Conservation (phyloP, 2,113 vertebrate species). For the Ptilonorhynchus violaceus region DNA sequence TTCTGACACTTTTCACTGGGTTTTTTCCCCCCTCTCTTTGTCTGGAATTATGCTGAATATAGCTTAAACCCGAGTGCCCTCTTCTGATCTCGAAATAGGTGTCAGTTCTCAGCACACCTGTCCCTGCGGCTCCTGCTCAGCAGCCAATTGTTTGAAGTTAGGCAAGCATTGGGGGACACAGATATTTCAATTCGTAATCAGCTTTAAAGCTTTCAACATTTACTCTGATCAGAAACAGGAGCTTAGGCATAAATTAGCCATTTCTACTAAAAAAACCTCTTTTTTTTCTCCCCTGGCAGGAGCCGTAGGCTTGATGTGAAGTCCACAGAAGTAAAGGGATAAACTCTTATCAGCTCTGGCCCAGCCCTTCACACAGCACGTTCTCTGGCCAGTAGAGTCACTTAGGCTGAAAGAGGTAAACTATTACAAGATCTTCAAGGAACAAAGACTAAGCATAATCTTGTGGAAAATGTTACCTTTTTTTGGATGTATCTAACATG, state of each 20-base stretch:
- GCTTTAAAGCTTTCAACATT: slow-evolving; percentile 1
- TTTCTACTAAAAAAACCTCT: neutral
- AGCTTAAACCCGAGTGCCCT: slow-evolving; percentile 32
- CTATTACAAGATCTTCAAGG: neutral
- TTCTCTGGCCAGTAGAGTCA: neutral
- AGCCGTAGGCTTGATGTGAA: neutral
- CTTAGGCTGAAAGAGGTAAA: neutral
- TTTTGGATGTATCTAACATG: neutral
- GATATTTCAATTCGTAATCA: slow-evolving; percentile 32
- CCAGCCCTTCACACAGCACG: neutral
- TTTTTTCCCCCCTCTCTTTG: neutral
- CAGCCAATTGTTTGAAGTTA: neutral
- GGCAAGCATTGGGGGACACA: neutral
- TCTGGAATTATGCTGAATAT: neutral
- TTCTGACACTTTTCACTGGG: neutral
- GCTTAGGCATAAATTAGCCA: slow-evolving; percentile 5
- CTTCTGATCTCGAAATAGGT: slow-evolving; percentile 33
- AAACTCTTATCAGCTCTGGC: slow-evolving; percentile 23
- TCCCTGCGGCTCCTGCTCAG: neutral
- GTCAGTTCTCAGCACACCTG: neutral
- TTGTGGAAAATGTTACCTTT: neutral
- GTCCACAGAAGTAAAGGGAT: neutral
- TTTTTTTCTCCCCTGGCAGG: neutral
- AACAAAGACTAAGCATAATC: neutral
- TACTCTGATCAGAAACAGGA: slow-evolving; percentile 26